A percentile compares a stretch with the other conserved stretches of the same genome.
phyloP scores from a whole-genome alignment of 1,140 invertebrate species.

The Pinna nobilis region DNA sequence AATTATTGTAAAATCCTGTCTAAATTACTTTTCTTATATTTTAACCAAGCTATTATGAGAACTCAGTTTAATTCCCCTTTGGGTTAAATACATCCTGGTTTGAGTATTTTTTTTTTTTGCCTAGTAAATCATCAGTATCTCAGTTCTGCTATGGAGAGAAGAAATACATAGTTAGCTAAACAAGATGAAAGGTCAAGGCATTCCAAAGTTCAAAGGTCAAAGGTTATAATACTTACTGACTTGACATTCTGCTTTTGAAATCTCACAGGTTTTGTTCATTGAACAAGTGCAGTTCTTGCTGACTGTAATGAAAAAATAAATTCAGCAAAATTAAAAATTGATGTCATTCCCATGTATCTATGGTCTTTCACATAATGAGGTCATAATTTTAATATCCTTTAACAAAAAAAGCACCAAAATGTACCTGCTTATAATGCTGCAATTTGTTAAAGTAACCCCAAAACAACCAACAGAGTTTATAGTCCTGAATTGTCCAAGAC shows the following conservation, averaged over 20 bases:
- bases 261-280: not conserved
- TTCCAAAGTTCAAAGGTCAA: not conserved
- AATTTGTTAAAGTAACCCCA: too few species aligned
- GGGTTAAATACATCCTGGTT: too few species aligned
- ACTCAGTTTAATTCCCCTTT: too few species aligned
- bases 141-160: not conserved
- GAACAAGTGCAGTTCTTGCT: not conserved
- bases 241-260: slow-evolving; percentile 5
- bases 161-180: not conserved
- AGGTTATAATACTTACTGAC: slow-evolving; percentile 17
- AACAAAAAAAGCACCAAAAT: not conserved
- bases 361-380: not conserved
- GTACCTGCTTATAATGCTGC: too few species aligned
- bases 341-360: not conserved
- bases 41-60: too few species aligned
- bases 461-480: too few species aligned
- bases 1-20: too few species aligned
- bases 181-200: not conserved
- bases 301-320: not conserved
- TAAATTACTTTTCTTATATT: too few species aligned
- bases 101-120: not conserved
- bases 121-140: not conserved
- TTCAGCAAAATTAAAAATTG: not conserved
- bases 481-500: too few species aligned
- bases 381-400: not conserved